Evolutionary conservation across 1,140 invertebrate species (phyloP), one percentile per base, ranked within the genome.

Genomic region (Musca vetustissima): DNA sequence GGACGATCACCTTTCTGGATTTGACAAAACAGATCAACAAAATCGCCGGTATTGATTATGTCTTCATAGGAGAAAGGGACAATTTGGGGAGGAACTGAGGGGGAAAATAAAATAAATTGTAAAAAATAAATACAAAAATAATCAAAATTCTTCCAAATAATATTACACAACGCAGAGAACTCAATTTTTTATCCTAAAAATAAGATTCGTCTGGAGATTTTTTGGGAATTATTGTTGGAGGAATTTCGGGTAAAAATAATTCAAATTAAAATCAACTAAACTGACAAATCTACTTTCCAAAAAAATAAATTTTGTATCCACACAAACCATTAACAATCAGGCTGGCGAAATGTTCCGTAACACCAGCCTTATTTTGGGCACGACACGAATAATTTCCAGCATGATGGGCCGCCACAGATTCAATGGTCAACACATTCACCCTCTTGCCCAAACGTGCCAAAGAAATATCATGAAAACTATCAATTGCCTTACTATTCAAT

Each of bases 331-430:
- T 74, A 75, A 79, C 73, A 79, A 75, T 75, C 19, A 82, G 69
- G 69, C 81, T 78, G 6, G 79, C 73, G 57, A 72, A 73, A 74
- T 76, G 78, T 64, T 70, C 72, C 49, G 71, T 80, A 28, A 73
- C 88, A 74, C 92, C 91, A 67, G 92, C 93, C 69, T 82, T 79
- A 85, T 93, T 93, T 68, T 84, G 87, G 70, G 89, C 91, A 70
- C 88, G 85, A 82, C 93, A 96, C 53, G 91, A 92, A 83, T 93
- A 96, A 74, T 89, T 88, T 70, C 91, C 91, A 76, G 87, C 86
- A 83, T 95, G 93, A 19, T 81, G 74, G 17, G 75, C 76, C 64
- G 85, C 83, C 22, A 89, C 87, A 8, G 86, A 84, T 70, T 82
- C 80, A 50, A 82, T 82, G 55, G 81, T 81, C 11, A 81, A 57